Evolutionary conservation across 2,797 vertebrate genomes (phyloP), one percentile per base, ranked within the genome.

Genomic region (Pempheris klunzingeri): DNA sequence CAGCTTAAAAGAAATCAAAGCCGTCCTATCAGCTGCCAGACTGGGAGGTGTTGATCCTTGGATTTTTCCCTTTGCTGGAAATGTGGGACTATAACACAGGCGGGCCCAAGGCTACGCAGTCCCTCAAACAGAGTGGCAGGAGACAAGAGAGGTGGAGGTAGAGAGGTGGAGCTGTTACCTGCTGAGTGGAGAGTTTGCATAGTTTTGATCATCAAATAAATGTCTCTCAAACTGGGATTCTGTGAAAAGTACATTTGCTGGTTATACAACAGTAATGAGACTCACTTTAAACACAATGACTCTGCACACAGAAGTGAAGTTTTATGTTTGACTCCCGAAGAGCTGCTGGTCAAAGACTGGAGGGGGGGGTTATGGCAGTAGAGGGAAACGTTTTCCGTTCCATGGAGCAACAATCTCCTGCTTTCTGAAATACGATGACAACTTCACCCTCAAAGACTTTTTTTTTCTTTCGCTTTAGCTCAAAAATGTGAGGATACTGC

Each of bases 21-120:
- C 47, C 58, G 57, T 81, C 43, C 63, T 44, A 50, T 43, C 53
- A 54, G 62, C 53, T 53, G 43, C 26, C 26, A 63, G 71, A 83
- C 36, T 53, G 38, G 36, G 59, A 61, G 49, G 43, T 64, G 83
- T 63, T 69, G 66, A 57, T 38, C 61, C 15, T 55, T 28, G 50
- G 67, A 82, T 73, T 62, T 71, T 88, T 73, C 36, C 43, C 71
- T 64, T 50, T 50, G 52, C 32, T 30, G 34, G 76, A 69, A 53
- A 10, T 36, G 49, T 43, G 63, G 32, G 58, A 18, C 36, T 66
- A 49, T 22, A 55, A 57, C 54, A 60, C 26, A 58, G 7, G n/a
- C 30, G 41, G 36, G 17, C 34, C 53, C 34, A 49, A 72, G 44
- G 36, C 59, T 38, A 26, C 5, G 14, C 7, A 55, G 50, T 69